Base-by-base conservation (phyloP, 2,113 vertebrate species). In the Cathartes aura region DNA sequence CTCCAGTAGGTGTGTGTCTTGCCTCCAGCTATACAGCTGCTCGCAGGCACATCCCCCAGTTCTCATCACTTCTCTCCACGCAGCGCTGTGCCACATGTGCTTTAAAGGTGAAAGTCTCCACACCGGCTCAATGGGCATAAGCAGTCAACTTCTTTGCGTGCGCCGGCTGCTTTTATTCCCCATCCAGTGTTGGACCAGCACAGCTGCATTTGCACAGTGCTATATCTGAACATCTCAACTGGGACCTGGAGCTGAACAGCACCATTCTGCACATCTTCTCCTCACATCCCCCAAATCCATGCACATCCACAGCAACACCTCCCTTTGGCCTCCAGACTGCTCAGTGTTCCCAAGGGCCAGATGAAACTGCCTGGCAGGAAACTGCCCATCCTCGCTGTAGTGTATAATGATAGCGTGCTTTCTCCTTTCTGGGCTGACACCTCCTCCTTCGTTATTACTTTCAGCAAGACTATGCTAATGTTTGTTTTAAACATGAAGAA, bases 401-500 rank as follows among this genome's bases (percentile, higher is more conserved):
- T 21, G 56, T 60, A 11, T 84, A 78, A 91, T 45, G 59, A 56
- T 23, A 72, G 64, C 5, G 2, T 72, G 52, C 23, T 59, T 79
- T 47, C 79, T 90, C 9, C 40, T 80, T 89, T 84, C 47, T 62
- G 67, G 42, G 50, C 81, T 91, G 60, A 79, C 40, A 15, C 52
- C 60, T 63, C 59, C 71, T 96, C 26, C 80, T 95, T 84, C 26
- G 1, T 87, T 95, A 76, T n/a, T 62, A 43, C 78, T 83, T 70
- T 90, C 85, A 94, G 82, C 36, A 86, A 91, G 58, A 73, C 48
- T 82, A 60, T 76, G 71, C 66, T 94, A 68, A 34, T 62, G 67
- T 93, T 90, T 89, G 74, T 76, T 95, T 90, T 76, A 93, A 90
- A 70, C 26, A 80, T 76, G 48, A 48, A 36, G 50, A 66, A 30